phyloP scores from a whole-genome alignment of 2,113 vertebrate genomes.

The Trinectes maculatus region DNA sequence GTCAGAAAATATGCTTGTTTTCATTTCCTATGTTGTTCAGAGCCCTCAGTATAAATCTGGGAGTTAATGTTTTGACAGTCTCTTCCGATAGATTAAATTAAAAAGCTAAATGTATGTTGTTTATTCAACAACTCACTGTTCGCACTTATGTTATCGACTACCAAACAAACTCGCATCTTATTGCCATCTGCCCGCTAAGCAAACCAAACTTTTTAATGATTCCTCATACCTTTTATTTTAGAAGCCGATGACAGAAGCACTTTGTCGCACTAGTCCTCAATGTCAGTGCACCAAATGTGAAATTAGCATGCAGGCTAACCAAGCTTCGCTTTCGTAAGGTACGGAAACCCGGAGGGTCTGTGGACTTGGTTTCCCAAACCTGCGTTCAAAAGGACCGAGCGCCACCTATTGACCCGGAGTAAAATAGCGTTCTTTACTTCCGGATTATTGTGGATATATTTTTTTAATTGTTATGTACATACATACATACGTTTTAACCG shows the following conservation, averaged over 20 bases:
- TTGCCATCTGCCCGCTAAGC: no score
- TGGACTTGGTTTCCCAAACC: background rate
- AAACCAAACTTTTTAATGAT: background rate
- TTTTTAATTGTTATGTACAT: no score
- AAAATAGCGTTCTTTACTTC: background rate
- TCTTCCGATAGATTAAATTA: background rate
- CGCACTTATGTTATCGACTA: no score
- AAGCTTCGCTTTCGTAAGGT: slow-evolving; percentile 45
- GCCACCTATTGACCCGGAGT: slow-evolving; percentile 28
- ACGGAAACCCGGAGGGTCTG: slow-evolving; percentile 28
- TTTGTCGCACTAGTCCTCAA: slow-evolving; percentile 19
- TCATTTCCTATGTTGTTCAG: background rate
- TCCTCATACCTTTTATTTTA: slow-evolving; percentile 49
- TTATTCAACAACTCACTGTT: no score
- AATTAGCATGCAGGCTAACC: slow-evolving; percentile 5
- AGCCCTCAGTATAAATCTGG: background rate
- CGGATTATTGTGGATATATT: no score
- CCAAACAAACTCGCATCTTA: no score
- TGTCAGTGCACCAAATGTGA: slow-evolving; percentile 40
- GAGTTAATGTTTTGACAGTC: background rate
- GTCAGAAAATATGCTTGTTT: background rate
- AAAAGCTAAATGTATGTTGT: no score
- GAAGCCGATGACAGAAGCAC: rapidly evolving
- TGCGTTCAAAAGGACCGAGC: background rate
- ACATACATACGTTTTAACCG: no score